phyloP scores from a whole-genome alignment of 1,140 invertebrate species.

The Platyura marginata region DNA sequence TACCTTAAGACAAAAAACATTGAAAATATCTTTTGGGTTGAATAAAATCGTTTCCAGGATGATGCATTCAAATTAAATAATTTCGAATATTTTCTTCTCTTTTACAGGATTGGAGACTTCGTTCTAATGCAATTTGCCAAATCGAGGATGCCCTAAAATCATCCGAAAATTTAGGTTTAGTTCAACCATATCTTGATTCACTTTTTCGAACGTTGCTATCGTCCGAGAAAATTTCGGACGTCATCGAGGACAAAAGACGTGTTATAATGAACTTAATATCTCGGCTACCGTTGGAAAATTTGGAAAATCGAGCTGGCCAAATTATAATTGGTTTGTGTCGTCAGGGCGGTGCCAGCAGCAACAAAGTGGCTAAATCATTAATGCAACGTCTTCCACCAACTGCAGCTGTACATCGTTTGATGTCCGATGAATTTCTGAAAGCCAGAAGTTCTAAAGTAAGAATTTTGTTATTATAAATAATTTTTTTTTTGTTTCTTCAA shows the following conservation, averaged over 20 bases:
- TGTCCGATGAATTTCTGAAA: constrained; percentile 40
- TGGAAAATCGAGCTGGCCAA: constrained; percentile 25
- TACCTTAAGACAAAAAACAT: too few relatives aligned
- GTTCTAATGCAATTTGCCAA: constrained; percentile 33
- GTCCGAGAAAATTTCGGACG: constrained; percentile 17
- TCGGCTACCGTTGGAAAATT: constrained; percentile 20
- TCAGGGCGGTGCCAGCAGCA: constrained; percentile 35
- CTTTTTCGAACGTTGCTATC: constrained; percentile 36
- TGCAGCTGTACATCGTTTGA: constrained; percentile 37
- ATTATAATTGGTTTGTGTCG: constrained; percentile 35
- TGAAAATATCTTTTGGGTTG: too few relatives aligned
- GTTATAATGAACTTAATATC: constrained; percentile 21
- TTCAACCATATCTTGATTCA: constrained; percentile 39
- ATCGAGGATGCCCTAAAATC: constrained; percentile 31
- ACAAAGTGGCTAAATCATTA: constrained; percentile 35
- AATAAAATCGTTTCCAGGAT: too few relatives aligned
- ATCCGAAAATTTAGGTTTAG: constrained; percentile 26
- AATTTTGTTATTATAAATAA: background rate
- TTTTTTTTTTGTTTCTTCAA: too few relatives aligned
- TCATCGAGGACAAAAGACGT: constrained; percentile 18
- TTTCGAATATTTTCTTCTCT: constrained; percentile 1
- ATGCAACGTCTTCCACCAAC: constrained; percentile 45
- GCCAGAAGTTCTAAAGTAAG: constrained; percentile 40
- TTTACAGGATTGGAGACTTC: constrained; percentile 35
- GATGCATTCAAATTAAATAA: too few relatives aligned